Evolutionary conservation across 1,140 invertebrate species (phyloP), one percentile per base, ranked within the genome.

Genomic region (Galendromus occidentalis): DNA sequence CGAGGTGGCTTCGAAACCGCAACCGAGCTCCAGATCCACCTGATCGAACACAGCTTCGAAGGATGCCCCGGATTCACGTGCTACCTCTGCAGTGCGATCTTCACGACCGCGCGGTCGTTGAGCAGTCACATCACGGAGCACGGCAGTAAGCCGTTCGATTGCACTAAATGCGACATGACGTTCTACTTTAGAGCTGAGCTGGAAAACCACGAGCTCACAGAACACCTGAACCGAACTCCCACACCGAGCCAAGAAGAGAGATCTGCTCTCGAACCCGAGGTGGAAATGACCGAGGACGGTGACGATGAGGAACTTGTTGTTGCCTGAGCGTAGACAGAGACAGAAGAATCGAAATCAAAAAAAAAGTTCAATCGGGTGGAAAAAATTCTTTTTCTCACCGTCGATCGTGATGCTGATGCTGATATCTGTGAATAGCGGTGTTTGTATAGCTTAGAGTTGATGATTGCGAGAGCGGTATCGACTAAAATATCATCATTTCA

Each of bases 131-230:
- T 86, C 0, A 78, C 91, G 2, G 80, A 81, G 42, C 91, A 94
- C 74, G 86, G 91, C 74, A 90, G 94, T 73, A 79, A 85, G 42
- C 86, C 87, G 0, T 93, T 91, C 72, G 86, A 88, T 71, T 95
- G 91, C 73, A 80, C 79, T 2, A 75, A 84, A 22, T 94, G 91
- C 71, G 82, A 82, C 7, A 79, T 87, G 64, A 87, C 85, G 69
- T 95, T 93, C 76, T 93, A 91, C 77, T 94, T 94, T 76, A 81
- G 86, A 51, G 85, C 88, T 0, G 90, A 95, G 74, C 74, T 93
- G 1, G 87, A 92, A 69, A 90, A 94, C 73, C 91, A 94, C 73
- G 78, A 79, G 12, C 81, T 81, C 17, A 64, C 28, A 7, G 47
- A 44, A 69, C 69, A 55, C 44, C 68, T 64, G 9, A 45, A 66